Evolutionary conservation across 1,140 invertebrate genomes (phyloP).

Genomic region (Zaprionus tsacasi): DNA sequence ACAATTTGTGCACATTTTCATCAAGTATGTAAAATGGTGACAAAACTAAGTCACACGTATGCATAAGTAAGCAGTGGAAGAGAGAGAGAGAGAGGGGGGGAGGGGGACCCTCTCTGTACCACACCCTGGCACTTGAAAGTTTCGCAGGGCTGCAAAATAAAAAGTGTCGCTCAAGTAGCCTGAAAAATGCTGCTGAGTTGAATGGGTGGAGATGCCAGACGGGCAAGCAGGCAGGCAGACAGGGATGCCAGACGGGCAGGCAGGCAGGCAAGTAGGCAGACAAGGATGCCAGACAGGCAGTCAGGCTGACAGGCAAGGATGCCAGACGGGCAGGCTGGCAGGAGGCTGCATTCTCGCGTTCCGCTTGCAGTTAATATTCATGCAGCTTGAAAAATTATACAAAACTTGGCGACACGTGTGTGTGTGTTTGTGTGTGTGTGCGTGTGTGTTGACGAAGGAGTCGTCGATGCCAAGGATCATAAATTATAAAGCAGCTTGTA

Average conservation of each 20-base stretch:
- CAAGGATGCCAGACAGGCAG: neutral
- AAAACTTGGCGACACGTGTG: constrained; percentile 72
- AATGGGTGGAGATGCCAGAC: neutral
- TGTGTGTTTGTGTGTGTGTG: neutral
- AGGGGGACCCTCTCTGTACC: no score
- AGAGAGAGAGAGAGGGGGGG: no score
- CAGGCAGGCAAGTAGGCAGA: no score
- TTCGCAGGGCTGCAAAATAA: constrained; percentile 50
- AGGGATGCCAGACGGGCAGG: neutral
- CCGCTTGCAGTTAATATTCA: constrained; percentile 79
- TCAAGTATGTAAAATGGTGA: constrained; percentile 62
- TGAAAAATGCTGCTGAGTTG: neutral
- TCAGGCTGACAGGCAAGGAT: constrained; percentile 5
- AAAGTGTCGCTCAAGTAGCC: constrained; percentile 54
- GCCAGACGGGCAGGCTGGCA: neutral
- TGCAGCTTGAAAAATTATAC: constrained; percentile 77
- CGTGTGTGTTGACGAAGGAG: constrained; percentile 30
- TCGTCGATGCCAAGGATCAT: constrained; percentile 77
- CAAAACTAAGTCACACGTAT: constrained; percentile 71
- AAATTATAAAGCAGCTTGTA: constrained; percentile 79
- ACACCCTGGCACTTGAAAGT: constrained; percentile 58
- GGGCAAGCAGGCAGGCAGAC: no score
- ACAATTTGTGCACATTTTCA: constrained; percentile 67
- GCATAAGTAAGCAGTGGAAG: constrained; percentile 64
- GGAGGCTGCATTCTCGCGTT: neutral